phyloP scores from a whole-genome alignment of 2,113 vertebrate genomes.

The Zosterops lateralis region DNA sequence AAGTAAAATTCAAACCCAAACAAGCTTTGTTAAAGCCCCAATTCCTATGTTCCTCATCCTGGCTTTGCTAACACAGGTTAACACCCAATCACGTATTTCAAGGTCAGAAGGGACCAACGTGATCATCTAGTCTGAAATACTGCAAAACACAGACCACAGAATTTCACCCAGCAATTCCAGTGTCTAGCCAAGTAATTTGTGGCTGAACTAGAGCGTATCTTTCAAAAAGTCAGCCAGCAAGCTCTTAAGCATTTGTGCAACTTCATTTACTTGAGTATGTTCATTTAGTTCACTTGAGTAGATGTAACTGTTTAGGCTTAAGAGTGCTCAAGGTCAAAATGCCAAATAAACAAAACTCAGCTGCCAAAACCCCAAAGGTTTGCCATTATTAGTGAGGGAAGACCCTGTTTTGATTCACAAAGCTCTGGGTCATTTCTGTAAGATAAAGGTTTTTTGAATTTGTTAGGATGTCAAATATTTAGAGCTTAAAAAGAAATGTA shows the following conservation, averaged over 20 bases:
- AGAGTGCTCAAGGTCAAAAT: not conserved
- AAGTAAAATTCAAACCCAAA: not conserved
- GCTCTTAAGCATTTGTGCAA: not conserved
- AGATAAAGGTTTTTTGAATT: not conserved
- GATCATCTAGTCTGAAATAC: conserved; percentile 7
- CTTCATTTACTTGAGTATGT: not conserved
- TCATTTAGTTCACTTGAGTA: not conserved
- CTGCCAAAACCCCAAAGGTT: not conserved
- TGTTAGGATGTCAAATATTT: not conserved
- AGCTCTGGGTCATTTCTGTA: not conserved
- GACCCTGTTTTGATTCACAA: not conserved
- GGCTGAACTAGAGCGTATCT: conserved; percentile 26
- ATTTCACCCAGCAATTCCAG: conserved; percentile 38
- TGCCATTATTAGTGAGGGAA: not conserved
- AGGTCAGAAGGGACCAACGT: not conserved
- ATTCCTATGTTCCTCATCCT: not conserved
- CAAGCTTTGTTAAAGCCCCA: not conserved
- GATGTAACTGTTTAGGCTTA: not conserved
- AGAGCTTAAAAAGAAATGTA: not conserved
- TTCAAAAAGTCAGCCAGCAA: not conserved
- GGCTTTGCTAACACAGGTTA: not conserved
- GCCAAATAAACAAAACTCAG: not conserved
- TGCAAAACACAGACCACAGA: conserved; percentile 6
- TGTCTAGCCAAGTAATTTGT: conserved; percentile 56
- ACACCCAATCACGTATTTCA: conserved; percentile 27